Conservation (phyloP, 2,888 invertebrate genomes). For the Cepaea hortensis region DNA sequence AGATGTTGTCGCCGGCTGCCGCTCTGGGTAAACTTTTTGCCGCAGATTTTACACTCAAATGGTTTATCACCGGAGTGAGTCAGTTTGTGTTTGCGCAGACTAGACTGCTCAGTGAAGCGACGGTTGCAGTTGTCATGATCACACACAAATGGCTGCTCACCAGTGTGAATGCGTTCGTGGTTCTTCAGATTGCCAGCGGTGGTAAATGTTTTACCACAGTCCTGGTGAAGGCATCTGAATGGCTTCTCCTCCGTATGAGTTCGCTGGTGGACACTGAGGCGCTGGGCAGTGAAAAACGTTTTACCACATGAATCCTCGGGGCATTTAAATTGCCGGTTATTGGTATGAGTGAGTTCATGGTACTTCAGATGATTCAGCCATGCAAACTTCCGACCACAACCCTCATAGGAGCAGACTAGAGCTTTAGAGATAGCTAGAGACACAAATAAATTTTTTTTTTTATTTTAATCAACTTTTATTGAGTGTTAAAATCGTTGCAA, state of each 20-base stretch:
- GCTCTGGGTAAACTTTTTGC: conserved; percentile 75
- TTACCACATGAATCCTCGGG: conserved; percentile 63
- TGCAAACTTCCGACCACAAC: conserved; percentile 68
- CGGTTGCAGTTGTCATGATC: conserved; percentile 60
- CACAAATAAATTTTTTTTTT: too few relatives aligned
- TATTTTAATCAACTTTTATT: too few relatives aligned
- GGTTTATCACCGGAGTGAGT: conserved; percentile 75
- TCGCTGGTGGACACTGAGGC: conserved; percentile 64
- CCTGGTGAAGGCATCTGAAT: conserved; percentile 58
- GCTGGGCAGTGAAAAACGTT: conserved; percentile 67
- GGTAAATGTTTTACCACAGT: conserved; percentile 63
- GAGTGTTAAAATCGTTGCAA: too few relatives aligned
- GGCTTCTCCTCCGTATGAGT: conserved; percentile 67
- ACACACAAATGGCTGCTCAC: conserved; percentile 69
- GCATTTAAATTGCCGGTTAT: conserved; percentile 62
- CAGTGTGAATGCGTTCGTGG: conserved; percentile 66
- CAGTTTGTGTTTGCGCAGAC: conserved; percentile 68
- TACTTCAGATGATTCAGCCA: conserved; percentile 72
- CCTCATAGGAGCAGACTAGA: conserved; percentile 63
- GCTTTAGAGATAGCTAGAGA: conserved; percentile 45
- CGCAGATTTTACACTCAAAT: conserved; percentile 75
- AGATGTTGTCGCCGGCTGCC: conserved; percentile 78
- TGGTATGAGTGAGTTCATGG: conserved; percentile 73
- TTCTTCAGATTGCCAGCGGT: conserved; percentile 69
- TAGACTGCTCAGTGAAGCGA: conserved; percentile 70